Percentiles rank a stretch among this genome's conserved stretches.
Evolutionary conservation across 1,140 invertebrate genomes (phyloP).

Genomic region (Phthorimaea operculella): DNA sequence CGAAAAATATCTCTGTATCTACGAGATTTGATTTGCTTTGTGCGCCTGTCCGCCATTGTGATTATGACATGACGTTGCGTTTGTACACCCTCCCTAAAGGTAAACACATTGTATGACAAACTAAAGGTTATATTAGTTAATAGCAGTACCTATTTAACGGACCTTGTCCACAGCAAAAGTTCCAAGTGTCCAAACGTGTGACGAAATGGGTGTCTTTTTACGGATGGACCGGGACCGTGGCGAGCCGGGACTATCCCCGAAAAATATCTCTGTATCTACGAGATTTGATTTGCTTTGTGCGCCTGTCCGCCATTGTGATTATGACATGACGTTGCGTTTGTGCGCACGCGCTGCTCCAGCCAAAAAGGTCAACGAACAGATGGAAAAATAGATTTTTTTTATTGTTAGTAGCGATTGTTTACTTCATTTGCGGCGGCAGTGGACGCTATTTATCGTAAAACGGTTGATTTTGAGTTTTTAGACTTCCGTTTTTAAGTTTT

Average conservation of each 20-base stretch:
- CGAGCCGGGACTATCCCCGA: no score
- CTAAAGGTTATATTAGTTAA: no score
- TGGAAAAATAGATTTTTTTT: slow-evolving; percentile 19
- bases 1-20: no score
- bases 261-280: slow-evolving; percentile 30
- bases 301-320: slow-evolving; percentile 45
- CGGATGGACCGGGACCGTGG: no score
- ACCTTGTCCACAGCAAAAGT: no score
- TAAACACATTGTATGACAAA: no score
- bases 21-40: slow-evolving; percentile 50
- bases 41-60: slow-evolving; percentile 42
- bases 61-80: slow-evolving; percentile 56
- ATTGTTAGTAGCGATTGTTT: slow-evolving; percentile 14
- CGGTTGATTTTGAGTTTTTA: no score
- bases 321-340: slow-evolving; percentile 54
- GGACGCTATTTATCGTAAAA: no score
- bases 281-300: slow-evolving; percentile 53
- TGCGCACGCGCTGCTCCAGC: slow-evolving; percentile 43
- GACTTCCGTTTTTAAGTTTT: no score
- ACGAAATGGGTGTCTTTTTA: no score
- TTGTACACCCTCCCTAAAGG: slow-evolving; percentile 51
- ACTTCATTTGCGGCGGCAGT: slow-evolving; percentile 8
- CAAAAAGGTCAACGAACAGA: slow-evolving; percentile 41
- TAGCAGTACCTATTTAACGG: no score
- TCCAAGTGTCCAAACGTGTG: no score